Evolutionary conservation across 1,140 invertebrate genomes (phyloP), one percentile per base, ranked within the genome.

Genomic region (Nephila pilipes): DNA sequence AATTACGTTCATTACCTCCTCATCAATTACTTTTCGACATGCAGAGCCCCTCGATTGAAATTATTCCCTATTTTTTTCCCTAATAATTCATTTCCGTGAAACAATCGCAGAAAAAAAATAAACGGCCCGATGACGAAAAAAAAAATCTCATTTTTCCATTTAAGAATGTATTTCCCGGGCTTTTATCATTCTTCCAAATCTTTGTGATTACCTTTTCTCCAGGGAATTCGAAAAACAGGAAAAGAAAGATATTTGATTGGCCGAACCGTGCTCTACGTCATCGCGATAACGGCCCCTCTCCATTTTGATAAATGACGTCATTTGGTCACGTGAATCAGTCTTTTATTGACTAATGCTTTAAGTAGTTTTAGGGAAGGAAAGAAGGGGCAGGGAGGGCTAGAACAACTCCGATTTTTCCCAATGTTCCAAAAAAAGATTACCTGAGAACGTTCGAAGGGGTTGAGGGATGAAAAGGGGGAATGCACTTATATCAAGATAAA

Each of bases 271-370:
- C 80, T 81, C 8, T 12, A 65, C 85, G 85, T 88, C 85, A 88
- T 63, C 85, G 22, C 12, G 63, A 88, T 88, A 88, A 65, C 85
- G 85, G 60, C 18, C 85, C 46, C 36, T 55, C 63, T 88, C 85
- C 63, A 85, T 88, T 88, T 69, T 88, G 85, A 88, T 88, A 65
- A 65, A 88, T 88, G 85, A 65, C 85, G 85, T 88, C 85, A 88
- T 88, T 88, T 69, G 58, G 85, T 88, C 85, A 88, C 85, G 85
- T 88, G 85, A 57, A 46, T 88, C 85, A 38, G 25, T 69, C 83
- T 81, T 58, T 65, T 88, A 63, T 65, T 65, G 63, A 88, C 85
- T 88, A 88, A 88, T 88, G 85, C 57, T n/a, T 88, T 65, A 69
- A 88, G 85, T 88, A 88, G 85, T 88, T 88, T 88, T 63, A 8